Base-by-base conservation (phyloP, 2,113 vertebrate species). In the Macquaria ambigua region DNA sequence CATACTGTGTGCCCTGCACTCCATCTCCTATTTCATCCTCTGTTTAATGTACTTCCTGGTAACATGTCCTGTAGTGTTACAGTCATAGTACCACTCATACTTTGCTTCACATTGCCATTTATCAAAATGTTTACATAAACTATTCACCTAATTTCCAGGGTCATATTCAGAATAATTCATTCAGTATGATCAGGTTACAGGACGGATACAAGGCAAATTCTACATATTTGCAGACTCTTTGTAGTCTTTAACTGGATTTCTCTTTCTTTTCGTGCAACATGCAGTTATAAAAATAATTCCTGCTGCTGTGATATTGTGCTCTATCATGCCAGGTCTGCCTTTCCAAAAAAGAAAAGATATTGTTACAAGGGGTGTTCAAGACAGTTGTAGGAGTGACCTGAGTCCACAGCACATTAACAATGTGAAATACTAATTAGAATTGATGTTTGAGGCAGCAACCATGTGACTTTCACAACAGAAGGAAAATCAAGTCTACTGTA, bases 331-430 rank as follows among this genome's bases (percentile, higher is more conserved):
- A 87, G 23, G 43, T 73, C 83, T 63, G 34, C 48, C 74, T 83
- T 70, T 50, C 46, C 8, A 55, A 73, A 74, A 71, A 63, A 37
- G 1, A 41, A 23, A 37, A 83, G 23, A 18, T 20, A n/a, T 1
- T 50, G 67, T 52, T 59, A 34, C 21, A 68, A 46, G 28, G 28
- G 6, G 2, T 69, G 39, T 79, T 83, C n/a, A 59, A 74, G 78
- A 55, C 55, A 14, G 74, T 37, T 85, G 89, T 86, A 89, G 92
- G 92, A 93, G 94, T 95, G 93, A 90, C 93, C 93, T 93, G 93
- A 93, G 93, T 95, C 93, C 90, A 68, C 63, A 56, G 79, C 79
- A 66, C 46, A 74, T 48, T 67, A 62, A 73, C 50, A 76, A 5
- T 62, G 39, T 58, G 2, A 77, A 79, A 71, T 58, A 62, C 16